phyloP scores from a whole-genome alignment of 1,140 invertebrate species.

The Macrobrachium nipponense region DNA sequence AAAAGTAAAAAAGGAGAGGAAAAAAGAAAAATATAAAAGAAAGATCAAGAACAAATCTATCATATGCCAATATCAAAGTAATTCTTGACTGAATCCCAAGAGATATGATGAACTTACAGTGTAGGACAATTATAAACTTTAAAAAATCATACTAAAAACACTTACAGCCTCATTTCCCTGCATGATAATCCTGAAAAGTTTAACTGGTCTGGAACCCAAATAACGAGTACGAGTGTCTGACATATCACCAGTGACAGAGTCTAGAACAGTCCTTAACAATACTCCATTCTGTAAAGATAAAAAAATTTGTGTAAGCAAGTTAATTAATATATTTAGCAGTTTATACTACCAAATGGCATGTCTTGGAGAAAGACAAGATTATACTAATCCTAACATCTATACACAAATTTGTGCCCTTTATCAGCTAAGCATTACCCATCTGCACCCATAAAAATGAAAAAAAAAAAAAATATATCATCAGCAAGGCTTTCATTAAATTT shows the following conservation, averaged over 20 bases:
- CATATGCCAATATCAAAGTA: too few species aligned
- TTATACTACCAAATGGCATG: too few species aligned
- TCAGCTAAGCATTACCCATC: background rate
- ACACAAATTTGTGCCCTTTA: too few species aligned
- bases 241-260: constrained; percentile 96
- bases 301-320: background rate
- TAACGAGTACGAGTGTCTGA: constrained; percentile 97
- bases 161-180: constrained; percentile 93
- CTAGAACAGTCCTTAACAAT: constrained; percentile 92
- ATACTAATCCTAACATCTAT: too few species aligned
- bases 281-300: constrained; percentile 87
- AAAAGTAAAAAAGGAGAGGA: too few species aligned
- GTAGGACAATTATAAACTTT: background rate
- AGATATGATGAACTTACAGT: background rate
- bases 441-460: background rate
- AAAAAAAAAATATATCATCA: background rate
- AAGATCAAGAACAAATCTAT: too few species aligned
- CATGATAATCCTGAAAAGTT: constrained; percentile 94
- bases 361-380: too few species aligned
- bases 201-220: constrained; percentile 93
- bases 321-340: too few species aligned
- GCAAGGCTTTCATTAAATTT: constrained; percentile 9
- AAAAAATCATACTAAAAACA: constrained; percentile 53
- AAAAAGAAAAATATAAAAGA: too few species aligned
- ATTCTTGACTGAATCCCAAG: too few species aligned